phyloP scores from a whole-genome alignment of 1,140 invertebrate genomes.

The Dendroctonus ponderosae region DNA sequence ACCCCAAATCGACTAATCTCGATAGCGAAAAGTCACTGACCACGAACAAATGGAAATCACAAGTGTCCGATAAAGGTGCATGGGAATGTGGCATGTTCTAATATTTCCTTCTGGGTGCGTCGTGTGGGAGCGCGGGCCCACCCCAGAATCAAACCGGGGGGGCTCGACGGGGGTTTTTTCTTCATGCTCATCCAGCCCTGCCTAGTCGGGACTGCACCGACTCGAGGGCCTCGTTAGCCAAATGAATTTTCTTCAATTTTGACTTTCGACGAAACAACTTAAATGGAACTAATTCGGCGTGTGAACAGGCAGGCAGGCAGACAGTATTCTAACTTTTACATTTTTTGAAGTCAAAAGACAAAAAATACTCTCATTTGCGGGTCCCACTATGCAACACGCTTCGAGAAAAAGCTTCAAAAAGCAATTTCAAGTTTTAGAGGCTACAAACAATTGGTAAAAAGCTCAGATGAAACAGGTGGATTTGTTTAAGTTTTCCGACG shows the following conservation, averaged over 20 bases:
- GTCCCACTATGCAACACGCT: too few species aligned
- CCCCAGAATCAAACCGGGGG: constrained; percentile 31
- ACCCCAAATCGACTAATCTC: constrained; percentile 16
- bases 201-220: constrained; percentile 13
- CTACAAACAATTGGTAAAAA: too few species aligned
- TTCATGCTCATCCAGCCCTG: constrained; percentile 38
- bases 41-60: constrained; percentile 27
- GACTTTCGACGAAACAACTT: constrained; percentile 21
- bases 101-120: constrained; percentile 41
- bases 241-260: constrained; percentile 25
- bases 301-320: background rate
- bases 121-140: constrained; percentile 44
- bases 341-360: too few species aligned
- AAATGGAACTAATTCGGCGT: constrained; percentile 22
- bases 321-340: too few species aligned
- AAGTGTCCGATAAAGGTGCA: constrained; percentile 29
- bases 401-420: too few species aligned
- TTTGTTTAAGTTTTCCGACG: too few species aligned
- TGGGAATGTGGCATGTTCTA: constrained; percentile 36
- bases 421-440: too few species aligned
- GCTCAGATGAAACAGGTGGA: too few species aligned
- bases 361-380: too few species aligned
- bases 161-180: constrained; percentile 34
- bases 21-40: constrained; percentile 24
- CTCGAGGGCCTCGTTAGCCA: constrained; percentile 24